Percentiles rank a stretch among this genome's conserved stretches.
phyloP scores from a whole-genome alignment of 2,113 vertebrate genomes.

The Herpetotheres cachinnans region DNA sequence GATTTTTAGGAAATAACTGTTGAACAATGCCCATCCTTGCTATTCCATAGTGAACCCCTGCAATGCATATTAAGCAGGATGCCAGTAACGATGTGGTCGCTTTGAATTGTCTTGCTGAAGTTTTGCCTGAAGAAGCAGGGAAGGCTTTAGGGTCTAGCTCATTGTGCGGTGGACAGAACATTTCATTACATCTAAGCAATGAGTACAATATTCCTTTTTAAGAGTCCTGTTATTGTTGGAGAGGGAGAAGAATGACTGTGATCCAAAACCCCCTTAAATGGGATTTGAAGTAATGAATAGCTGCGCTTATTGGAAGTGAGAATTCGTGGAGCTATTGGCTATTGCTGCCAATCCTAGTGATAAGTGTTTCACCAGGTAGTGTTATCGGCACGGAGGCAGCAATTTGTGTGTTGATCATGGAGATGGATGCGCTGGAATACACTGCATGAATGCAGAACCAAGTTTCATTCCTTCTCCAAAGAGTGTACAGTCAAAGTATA shows the following conservation, averaged over 20 bases:
- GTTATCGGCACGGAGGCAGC: not conserved
- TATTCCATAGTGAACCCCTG: not conserved
- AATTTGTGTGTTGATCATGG: not conserved
- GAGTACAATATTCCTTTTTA: not conserved
- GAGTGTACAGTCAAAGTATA: not conserved
- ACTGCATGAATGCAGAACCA: not conserved
- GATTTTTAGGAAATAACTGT: not conserved
- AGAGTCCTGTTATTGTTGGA: not conserved
- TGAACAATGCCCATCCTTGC: not conserved
- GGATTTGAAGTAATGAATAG: not conserved
- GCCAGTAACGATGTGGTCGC: not conserved
- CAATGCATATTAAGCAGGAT: not conserved
- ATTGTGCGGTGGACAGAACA: not conserved
- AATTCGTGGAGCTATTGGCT: not conserved
- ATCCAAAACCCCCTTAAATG: not conserved
- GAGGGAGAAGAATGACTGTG: not conserved
- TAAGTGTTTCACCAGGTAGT: not conserved
- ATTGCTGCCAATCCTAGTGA: not conserved
- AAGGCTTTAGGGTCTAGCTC: not conserved
- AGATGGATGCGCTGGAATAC: not conserved
- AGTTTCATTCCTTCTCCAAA: not conserved
- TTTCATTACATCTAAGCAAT: not conserved
- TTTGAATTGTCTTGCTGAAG: not conserved
- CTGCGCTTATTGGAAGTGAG: not conserved
- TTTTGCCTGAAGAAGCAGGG: not conserved